Percentiles rank a stretch among this genome's conserved stretches.
These are phyloP conservation scores for Lacanobia oleracea DNA, from an alignment of 2,888 invertebrate species.

Conservation along the genomic window DNA sequence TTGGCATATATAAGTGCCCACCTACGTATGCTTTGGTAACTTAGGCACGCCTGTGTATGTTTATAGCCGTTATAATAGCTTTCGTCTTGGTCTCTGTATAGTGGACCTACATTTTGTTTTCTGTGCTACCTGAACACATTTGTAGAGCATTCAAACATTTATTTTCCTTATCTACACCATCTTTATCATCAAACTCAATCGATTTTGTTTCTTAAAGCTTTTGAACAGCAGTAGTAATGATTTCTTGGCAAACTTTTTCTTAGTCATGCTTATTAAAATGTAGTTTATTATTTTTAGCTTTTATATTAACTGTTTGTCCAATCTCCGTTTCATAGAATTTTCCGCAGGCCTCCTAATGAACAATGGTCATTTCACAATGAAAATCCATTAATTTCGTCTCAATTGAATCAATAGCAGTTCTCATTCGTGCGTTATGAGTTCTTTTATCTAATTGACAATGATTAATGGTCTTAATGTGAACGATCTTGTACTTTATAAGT, in stretches of 20 bases:
- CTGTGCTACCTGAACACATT: conserved; percentile 2
- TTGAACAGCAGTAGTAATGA: neutral
- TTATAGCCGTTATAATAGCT: conserved; percentile 31
- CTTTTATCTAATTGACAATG: conserved; percentile 53
- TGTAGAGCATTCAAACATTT: neutral
- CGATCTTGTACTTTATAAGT: conserved; percentile 38
- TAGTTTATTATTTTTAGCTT: neutral
- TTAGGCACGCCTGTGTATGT: conserved; percentile 22
- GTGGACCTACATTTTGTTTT: conserved; percentile 5
- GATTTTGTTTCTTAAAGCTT: neutral
- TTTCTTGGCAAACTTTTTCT: neutral
- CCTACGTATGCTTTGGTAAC: conserved; percentile 36
- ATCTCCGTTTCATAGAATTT: conserved; percentile 19
- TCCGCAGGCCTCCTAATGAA: conserved; percentile 37
- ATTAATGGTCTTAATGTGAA: conserved; percentile 54
- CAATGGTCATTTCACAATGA: conserved; percentile 46
- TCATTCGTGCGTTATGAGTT: conserved; percentile 63
- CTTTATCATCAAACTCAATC: neutral
- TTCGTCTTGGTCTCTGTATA: conserved; percentile 17
- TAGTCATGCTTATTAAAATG: conserved; percentile 1
- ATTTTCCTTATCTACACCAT: neutral
- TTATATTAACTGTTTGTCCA: conserved; percentile 16
- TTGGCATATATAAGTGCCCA: conserved; percentile 33
- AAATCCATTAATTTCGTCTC: conserved; percentile 54
- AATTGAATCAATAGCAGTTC: conserved; percentile 53